phyloP scores from a whole-genome alignment of 1,140 invertebrate genomes.

The Spodoptera frugiperda region DNA sequence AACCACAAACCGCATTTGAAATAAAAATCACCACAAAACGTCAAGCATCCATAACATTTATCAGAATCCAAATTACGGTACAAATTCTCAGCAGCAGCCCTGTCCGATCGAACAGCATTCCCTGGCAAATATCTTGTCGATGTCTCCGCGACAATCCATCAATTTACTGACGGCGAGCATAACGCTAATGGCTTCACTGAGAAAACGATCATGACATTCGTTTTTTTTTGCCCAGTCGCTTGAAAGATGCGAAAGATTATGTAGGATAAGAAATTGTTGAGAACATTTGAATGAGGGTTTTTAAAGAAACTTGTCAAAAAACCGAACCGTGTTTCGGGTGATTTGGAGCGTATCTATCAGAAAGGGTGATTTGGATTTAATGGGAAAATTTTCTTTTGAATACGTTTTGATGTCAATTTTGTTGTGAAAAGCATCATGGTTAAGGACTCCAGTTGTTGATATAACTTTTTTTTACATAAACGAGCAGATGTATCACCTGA shows the following conservation, averaged over 20 bases:
- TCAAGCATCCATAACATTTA: neutral
- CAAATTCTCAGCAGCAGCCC: neutral
- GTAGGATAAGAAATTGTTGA: constrained; percentile 23
- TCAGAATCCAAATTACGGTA: neutral
- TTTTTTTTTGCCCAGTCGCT: constrained; percentile 14
- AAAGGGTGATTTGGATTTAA: constrained; percentile 2
- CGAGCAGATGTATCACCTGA: no score
- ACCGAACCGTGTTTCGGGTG: neutral
- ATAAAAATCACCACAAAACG: neutral
- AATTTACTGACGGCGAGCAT: constrained; percentile 49
- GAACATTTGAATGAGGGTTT: constrained; percentile 25
- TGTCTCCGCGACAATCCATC: constrained; percentile 51
- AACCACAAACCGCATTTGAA: neutral
- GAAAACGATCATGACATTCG: constrained; percentile 14
- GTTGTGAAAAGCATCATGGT: no score
- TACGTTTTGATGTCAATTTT: no score
- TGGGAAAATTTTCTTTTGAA: no score
- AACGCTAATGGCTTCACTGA: constrained; percentile 52
- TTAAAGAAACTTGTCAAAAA: constrained; percentile 24
- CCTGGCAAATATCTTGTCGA: constrained; percentile 17
- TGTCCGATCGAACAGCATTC: constrained; percentile 23
- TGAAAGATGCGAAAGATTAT: constrained; percentile 21
- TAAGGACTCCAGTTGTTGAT: no score
- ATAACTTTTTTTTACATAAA: no score
- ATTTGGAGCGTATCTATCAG: neutral